Percentiles rank a stretch among this genome's conserved stretches.
Conservation (phyloP, 2,888 invertebrate species). For the Nemapogon koenigi region DNA sequence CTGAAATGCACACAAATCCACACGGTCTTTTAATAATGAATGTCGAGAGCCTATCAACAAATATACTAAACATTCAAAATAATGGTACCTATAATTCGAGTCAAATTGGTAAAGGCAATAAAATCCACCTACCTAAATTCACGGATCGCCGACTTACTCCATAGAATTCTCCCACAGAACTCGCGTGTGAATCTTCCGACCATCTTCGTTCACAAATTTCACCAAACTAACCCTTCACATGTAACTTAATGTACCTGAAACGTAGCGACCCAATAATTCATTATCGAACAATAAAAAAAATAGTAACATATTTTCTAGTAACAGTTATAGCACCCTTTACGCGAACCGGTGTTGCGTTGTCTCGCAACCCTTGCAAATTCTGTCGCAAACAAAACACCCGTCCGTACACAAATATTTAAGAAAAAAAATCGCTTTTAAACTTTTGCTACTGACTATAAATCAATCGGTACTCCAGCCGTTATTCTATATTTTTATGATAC, state of each 20-base stretch:
- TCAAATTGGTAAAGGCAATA: too few relatives aligned
- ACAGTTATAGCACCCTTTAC: constrained; percentile 56
- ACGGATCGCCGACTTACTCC: too few relatives aligned
- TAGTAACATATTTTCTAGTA: constrained; percentile 53
- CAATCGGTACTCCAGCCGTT: constrained; percentile 33
- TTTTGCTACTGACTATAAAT: constrained; percentile 57
- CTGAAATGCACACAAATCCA: too few relatives aligned
- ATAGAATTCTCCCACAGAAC: too few relatives aligned
- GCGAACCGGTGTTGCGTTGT: constrained; percentile 28
- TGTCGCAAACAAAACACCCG: constrained; percentile 62
- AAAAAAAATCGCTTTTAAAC: constrained; percentile 47
- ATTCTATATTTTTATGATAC: constrained; percentile 30
- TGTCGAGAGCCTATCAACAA: too few relatives aligned
- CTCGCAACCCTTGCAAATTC: constrained; percentile 56
- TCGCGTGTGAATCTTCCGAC: constrained; percentile 5
- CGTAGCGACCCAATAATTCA: constrained; percentile 62
- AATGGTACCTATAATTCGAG: too few relatives aligned
- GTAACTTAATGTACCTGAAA: constrained; percentile 61
- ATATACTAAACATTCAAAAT: too few relatives aligned
- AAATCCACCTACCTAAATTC: too few relatives aligned
- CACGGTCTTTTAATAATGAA: too few relatives aligned
- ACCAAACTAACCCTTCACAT: constrained; percentile 53
- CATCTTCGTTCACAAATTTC: constrained; percentile 20
- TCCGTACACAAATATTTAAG: constrained; percentile 55
- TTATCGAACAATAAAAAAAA: constrained; percentile 55